Evolutionary conservation across 92 coral and sea anemone species (phyloP).

Genomic region (Epizoanthus stellaris): DNA sequence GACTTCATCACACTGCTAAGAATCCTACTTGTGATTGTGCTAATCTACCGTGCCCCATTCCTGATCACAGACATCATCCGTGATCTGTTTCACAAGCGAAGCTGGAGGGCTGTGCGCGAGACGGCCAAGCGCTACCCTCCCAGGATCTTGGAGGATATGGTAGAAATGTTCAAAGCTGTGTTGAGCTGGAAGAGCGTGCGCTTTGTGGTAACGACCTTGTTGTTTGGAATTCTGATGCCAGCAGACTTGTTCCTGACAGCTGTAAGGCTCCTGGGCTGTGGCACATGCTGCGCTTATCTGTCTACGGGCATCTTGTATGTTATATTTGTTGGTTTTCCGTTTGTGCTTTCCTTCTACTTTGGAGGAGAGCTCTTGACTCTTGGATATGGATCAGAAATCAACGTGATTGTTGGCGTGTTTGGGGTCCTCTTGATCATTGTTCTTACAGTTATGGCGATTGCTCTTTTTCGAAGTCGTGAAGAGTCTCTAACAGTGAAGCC

Average conservation of each 20-base stretch:
- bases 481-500: constrained; percentile 69
- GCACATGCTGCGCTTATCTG: constrained; percentile 61
- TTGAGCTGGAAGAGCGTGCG: constrained; percentile 92
- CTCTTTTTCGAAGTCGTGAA: constrained; percentile 67
- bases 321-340: constrained; percentile 83
- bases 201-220: constrained; percentile 78
- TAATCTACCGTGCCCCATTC: constrained; percentile 95
- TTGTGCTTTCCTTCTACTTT: constrained; percentile 72
- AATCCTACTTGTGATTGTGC: constrained; percentile 74
- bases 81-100: constrained; percentile 81
- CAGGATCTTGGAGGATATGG: constrained; percentile 69
- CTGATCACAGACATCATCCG: constrained; percentile 85
- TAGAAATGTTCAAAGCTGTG: constrained; percentile 56
- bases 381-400: constrained; percentile 56
- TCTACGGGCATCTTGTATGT: constrained; percentile 69
- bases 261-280: constrained; percentile 67
- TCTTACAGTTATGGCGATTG: constrained; percentile 73
- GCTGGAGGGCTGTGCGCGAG: constrained; percentile 96
- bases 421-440: constrained; percentile 58
- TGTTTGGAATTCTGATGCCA: constrained; percentile 96
- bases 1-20: constrained; percentile 81
- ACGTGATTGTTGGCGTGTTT: constrained; percentile 76
- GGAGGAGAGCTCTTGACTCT: constrained; percentile 64
- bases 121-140: constrained; percentile 92
- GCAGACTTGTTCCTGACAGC: constrained; percentile 91